Base-by-base conservation (phyloP, 2,888 invertebrate genomes). In the Trachelus stipa region DNA sequence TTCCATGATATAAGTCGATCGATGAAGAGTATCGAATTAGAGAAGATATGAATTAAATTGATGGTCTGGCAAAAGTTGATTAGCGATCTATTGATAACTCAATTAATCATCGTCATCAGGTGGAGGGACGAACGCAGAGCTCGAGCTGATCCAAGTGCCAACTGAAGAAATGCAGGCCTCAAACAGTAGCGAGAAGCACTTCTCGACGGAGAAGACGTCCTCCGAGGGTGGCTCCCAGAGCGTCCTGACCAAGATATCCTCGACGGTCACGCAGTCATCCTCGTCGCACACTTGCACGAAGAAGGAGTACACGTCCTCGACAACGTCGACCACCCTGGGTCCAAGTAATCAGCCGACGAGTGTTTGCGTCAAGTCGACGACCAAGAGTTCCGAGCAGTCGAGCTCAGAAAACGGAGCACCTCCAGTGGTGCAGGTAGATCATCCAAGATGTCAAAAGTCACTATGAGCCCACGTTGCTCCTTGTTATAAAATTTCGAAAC, bases 111-210 rank as follows among this genome's bases (percentile, higher is more conserved):
- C 83, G 80, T 85, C 82, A 79, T 78, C 81, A 81, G 83, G 85
- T 73, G 73, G 74, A 73, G 73, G 77, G 78, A 77, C 76, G 12
- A 80, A 82, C 74, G 79, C 77, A 75, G 80, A 81, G 78, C 81
- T 84, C 75, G 87, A 87, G 35, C 78, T 86, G 82, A 84, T 87
- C 79, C 83, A 87, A 80, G 84, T 84, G 80, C 87, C 90, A 78
- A 80, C 79, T 80, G 83, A 84, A 86, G 88, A 89, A 80, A 91
- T 91, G 91, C 90, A 91, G 83, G 88, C 90, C 73, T 85, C 90
- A 76, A 90, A 86, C 83, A 90, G 89, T 87, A 91, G 89, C 82
- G 90, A 91, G 68, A 91, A 89, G 85, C 89, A 87, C 85, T 91
- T 91, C 87, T 84, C 88, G 80, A 83, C 86, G 82, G 91, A 91